A percentile compares a stretch with the other conserved stretches of the same genome.
These are phyloP conservation scores for Poecile atricapillus DNA, from an alignment of 2,113 vertebrate species.

Conservation along the genomic window DNA sequence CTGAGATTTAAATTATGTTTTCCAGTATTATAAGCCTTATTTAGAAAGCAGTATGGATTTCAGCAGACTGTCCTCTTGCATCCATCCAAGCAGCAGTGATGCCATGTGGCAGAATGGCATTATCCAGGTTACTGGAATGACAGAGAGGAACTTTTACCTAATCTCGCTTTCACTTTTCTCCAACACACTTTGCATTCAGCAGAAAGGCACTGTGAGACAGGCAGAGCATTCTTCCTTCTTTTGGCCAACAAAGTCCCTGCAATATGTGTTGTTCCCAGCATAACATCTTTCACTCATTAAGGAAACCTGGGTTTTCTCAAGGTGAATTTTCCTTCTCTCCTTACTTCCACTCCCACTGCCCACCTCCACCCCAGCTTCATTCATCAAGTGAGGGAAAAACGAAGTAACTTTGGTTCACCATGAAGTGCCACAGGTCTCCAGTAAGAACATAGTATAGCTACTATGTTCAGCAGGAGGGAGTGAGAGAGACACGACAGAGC, in stretches of 20 bases:
- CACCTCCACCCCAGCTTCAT: not conserved
- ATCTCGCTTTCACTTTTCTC: not conserved
- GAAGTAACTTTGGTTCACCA: constrained; percentile 18
- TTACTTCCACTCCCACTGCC: not conserved
- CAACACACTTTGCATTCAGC: not conserved
- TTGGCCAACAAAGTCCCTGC: not conserved
- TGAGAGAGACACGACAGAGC: not conserved
- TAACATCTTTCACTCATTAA: not conserved
- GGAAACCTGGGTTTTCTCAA: constrained; percentile 23
- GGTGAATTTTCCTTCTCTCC: constrained; percentile 11
- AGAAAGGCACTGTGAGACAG: not conserved
- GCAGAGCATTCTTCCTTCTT: not conserved
- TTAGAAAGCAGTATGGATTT: not conserved
- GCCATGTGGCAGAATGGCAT: not conserved
- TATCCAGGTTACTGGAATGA: not conserved
- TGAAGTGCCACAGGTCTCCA: not conserved
- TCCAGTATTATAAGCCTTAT: not conserved
- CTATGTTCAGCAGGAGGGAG: constrained; percentile 36
- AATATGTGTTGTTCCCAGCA: not conserved
- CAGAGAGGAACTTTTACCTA: not conserved
- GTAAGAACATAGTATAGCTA: constrained; percentile 46
- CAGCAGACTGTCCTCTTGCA: not conserved
- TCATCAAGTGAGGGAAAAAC: constrained; percentile 20
- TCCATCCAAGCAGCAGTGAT: not conserved
- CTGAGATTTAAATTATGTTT: not conserved